These are phyloP conservation scores for Sphyrna mokarran DNA, from an alignment of 2,113 vertebrate species.

Conservation along the genomic window DNA sequence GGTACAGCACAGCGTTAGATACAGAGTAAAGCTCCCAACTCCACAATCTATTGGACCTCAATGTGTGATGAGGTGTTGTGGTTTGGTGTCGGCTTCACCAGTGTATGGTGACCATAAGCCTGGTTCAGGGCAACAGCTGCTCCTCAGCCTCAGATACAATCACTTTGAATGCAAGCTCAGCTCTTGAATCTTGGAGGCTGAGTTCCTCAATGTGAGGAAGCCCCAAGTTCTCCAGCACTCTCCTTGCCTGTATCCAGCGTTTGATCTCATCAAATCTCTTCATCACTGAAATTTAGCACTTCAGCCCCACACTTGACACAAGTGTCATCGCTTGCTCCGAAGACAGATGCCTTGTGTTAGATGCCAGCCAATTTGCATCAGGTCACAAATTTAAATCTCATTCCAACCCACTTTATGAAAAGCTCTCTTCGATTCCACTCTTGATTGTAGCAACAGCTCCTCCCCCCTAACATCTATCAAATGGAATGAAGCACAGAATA, in stretches of 20 bases:
- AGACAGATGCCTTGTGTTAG: conserved; percentile 30
- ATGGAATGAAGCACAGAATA: not conserved
- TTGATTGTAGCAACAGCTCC: not conserved
- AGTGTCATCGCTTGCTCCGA: not conserved
- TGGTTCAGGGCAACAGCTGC: not conserved
- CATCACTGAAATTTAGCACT: not conserved
- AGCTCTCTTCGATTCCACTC: not conserved
- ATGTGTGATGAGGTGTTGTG: not conserved
- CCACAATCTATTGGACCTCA: not conserved
- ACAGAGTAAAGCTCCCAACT: no score
- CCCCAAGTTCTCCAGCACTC: not conserved
- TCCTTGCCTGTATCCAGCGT: not conserved
- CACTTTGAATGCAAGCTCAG: not conserved
- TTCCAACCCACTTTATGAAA: conserved; percentile 9
- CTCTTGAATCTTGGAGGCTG: not conserved
- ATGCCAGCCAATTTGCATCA: conserved; percentile 14
- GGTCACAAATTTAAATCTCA: conserved; percentile 18
- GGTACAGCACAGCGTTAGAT: no score
- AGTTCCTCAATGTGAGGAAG: not conserved
- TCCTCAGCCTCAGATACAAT: not conserved
- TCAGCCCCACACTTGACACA: not conserved
- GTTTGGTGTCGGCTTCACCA: not conserved
- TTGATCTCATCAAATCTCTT: conserved; percentile 27
- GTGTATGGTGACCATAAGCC: not conserved
- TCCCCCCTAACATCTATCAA: not conserved